Percentiles rank a stretch among this genome's conserved stretches.
phyloP scores from a whole-genome alignment of 2,888 invertebrate genomes.

The Mechanitis messenoides region DNA sequence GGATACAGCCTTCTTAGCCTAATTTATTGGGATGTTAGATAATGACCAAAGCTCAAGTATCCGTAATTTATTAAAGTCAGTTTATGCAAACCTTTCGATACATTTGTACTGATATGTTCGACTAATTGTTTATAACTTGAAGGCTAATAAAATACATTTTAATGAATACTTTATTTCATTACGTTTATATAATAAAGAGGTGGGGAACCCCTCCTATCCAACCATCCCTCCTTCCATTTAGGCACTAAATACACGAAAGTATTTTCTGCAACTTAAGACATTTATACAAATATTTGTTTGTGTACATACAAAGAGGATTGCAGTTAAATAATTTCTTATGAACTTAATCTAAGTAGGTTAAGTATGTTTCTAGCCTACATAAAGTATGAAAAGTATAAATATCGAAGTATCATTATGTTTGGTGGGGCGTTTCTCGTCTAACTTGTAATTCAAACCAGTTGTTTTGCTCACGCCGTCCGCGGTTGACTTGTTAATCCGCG shows the following conservation, averaged over 20 bases:
- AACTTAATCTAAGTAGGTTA: background rate
- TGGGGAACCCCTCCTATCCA: background rate
- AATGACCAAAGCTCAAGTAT: conserved; percentile 53
- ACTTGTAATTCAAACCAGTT: conserved; percentile 52
- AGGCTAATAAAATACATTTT: conserved; percentile 60
- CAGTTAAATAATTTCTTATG: background rate
- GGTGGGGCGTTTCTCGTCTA: conserved; percentile 50
- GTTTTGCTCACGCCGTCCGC: conserved; percentile 41
- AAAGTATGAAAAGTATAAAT: background rate
- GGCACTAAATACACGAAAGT: too few species aligned
- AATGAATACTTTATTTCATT: conserved; percentile 27
- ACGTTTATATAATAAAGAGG: background rate
- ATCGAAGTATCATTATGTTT: conserved; percentile 25
- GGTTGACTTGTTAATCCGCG: conserved; percentile 36
- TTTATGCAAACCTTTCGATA: conserved; percentile 43
- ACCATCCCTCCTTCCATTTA: background rate
- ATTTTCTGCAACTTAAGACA: too few species aligned
- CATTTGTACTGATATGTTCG: conserved; percentile 57
- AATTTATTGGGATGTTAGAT: conserved; percentile 1
- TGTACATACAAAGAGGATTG: background rate
- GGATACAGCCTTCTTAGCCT: background rate
- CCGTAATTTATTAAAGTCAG: conserved; percentile 16
- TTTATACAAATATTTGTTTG: background rate
- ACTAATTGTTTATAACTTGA: conserved; percentile 69
- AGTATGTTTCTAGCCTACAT: conserved; percentile 9